Evolutionary conservation across 2,113 vertebrate genomes (phyloP).

Genomic region (Nerophis ophidion): DNA sequence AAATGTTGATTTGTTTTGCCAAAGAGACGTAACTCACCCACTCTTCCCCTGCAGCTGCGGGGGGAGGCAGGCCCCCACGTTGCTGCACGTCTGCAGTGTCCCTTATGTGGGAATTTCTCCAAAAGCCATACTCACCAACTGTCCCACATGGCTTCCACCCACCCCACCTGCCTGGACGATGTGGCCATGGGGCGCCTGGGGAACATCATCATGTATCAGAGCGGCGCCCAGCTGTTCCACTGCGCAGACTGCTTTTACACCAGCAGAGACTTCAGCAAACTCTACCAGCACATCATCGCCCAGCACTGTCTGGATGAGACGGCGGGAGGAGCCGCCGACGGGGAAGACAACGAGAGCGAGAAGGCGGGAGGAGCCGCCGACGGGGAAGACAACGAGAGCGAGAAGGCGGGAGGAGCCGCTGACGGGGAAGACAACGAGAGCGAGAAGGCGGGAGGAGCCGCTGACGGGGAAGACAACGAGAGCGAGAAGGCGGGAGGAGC

Average conservation of each 20-base stretch:
- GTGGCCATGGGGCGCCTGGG: conserved; percentile 49
- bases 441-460: conserved; percentile 1
- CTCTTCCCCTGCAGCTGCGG: not conserved
- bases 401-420: not conserved
- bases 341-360: not conserved
- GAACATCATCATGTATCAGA: conserved; percentile 58
- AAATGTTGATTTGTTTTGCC: no score
- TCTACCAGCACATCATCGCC: conserved; percentile 54
- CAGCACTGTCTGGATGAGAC: conserved; percentile 43
- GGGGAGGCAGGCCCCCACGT: conserved; percentile 23
- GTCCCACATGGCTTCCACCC: conserved; percentile 40
- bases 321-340: not conserved
- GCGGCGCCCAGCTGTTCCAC: conserved; percentile 48
- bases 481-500: conserved; percentile 1
- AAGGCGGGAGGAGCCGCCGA: no score
- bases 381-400: conserved; percentile 4
- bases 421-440: not conserved
- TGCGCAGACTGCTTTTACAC: conserved; percentile 56
- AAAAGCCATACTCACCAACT: conserved; percentile 58
- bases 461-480: not conserved
- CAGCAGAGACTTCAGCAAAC: conserved; percentile 44
- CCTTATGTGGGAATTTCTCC: conserved; percentile 42
- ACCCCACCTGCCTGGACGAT: conserved; percentile 39
- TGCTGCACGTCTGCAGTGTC: conserved; percentile 42
- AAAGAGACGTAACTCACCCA: no score